These are phyloP conservation scores for Cylindroiulus punctatus DNA, from an alignment of 2,888 invertebrate species.

Conservation along the genomic window DNA sequence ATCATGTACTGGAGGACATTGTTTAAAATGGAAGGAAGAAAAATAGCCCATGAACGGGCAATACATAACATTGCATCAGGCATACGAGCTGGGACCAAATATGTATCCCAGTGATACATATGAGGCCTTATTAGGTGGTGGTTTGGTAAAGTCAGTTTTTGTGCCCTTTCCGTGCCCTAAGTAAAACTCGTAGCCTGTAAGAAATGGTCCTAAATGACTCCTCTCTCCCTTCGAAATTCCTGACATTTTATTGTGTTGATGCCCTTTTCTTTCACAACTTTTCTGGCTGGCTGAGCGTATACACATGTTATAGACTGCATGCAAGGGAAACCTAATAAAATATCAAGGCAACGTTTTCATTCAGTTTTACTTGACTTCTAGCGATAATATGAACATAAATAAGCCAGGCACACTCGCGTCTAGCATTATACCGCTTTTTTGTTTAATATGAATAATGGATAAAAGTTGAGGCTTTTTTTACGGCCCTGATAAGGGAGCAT, in stretches of 20 bases:
- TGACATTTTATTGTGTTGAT: not conserved
- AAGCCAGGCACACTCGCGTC: slow-evolving; percentile 6
- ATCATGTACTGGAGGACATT: too few species aligned
- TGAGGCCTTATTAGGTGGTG: too few species aligned
- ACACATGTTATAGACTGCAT: not conserved
- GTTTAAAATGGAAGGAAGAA: too few species aligned
- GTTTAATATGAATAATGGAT: slow-evolving; percentile 18
- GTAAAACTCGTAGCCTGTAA: not conserved
- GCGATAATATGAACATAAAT: slow-evolving; percentile 11
- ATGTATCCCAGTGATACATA: too few species aligned
- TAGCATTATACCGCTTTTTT: not conserved
- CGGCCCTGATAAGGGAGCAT: not conserved
- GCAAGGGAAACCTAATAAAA: not conserved
- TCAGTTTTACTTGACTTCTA: not conserved
- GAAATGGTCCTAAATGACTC: not conserved
- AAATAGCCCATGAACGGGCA: too few species aligned
- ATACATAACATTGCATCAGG: too few species aligned
- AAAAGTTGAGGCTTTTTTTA: slow-evolving; percentile 1
- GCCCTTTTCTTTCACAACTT: not conserved
- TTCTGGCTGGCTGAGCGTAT: slow-evolving; percentile 6
- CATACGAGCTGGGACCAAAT: too few species aligned
- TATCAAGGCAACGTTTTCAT: slow-evolving; percentile 4
- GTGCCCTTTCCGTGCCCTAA: too few species aligned
- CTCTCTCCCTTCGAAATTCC: not conserved
- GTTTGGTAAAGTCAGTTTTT: too few species aligned